Base-by-base conservation (phyloP, 2,113 vertebrate species). In the Etheostoma cragini region DNA sequence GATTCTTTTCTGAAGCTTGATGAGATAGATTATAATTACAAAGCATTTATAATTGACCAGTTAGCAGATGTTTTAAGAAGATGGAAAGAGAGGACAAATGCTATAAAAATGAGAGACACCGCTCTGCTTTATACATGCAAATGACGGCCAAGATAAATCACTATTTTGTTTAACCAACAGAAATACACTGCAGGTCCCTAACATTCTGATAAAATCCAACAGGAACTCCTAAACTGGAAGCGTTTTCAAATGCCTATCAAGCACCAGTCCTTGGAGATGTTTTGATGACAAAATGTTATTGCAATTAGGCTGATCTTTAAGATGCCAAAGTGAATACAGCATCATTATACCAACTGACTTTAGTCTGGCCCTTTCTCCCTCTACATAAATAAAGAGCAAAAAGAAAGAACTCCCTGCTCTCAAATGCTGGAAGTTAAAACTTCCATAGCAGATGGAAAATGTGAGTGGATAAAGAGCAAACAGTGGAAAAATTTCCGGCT, bases 361-460 rank as follows among this genome's bases (percentile, higher is more conserved):
- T 66, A 52, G 6, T 22, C 69, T 78, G 49, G 17, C 24, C 8
- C 46, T 61, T 61, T 78, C n/a, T 47, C 15, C 16, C 1, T 75
- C 11, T 38, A 58, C 70, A 72, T 72, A 83, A 83, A 73, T 69
- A 76, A 80, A 83, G 54, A 72, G 52, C 60, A 76, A 78, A 76
- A 80, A 68, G 61, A 81, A 60, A 78, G 17, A 69, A 64, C 62
- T 64, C 49, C n/a, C 57, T 78, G 56, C 64, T 87, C 46, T 71
- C 72, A 53, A 85, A 90, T 2, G 45, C 62, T 82, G 67, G 73
- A 88, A 78, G 68, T 47, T 26, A 72, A 72, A 85, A 75, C 81
- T 81, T 91, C 77, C 84, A 85, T 72, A 81, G 80, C 91, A 90
- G 83, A 93, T 90, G 93, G 94, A 94, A 94, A 94, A 86, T 88